A percentile compares a stretch with the other conserved stretches of the same genome.
phyloP scores from a whole-genome alignment of 2,888 invertebrate species.

The Euzetes globulus region DNA sequence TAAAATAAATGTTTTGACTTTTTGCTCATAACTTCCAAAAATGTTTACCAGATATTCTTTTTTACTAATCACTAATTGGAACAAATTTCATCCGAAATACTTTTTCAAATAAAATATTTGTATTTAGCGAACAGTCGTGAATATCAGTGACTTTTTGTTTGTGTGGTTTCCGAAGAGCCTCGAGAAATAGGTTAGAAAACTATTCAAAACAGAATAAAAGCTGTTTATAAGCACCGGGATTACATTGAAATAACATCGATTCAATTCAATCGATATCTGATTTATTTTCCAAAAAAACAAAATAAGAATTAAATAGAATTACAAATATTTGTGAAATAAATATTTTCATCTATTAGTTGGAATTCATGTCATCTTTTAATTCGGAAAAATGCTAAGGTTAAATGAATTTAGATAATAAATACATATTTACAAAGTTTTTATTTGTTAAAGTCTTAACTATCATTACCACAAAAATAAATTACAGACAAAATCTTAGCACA shows the following conservation, averaged over 20 bases:
- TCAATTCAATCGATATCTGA: background rate
- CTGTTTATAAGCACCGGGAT: background rate
- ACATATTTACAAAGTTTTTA: background rate
- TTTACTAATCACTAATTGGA: background rate
- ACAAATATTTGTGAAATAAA: too few species aligned
- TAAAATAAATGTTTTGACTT: background rate
- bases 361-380: background rate
- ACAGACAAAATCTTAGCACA: too few species aligned
- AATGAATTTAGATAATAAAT: background rate
- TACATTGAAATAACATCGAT: background rate
- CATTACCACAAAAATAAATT: background rate
- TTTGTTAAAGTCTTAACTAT: background rate
- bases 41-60: background rate
- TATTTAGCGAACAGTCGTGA: background rate
- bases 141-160: slow-evolving; percentile 11
- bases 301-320: too few species aligned
- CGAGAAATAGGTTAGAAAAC: slow-evolving; percentile 23
- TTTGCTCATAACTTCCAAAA: background rate
- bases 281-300: too few species aligned
- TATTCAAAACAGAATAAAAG: background rate
- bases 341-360: too few species aligned
- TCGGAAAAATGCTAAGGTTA: background rate
- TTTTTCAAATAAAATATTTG: background rate
- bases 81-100: background rate
- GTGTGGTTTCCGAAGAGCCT: background rate